Evolutionary conservation across 2,888 invertebrate species (phyloP), one percentile per base, ranked within the genome.

Genomic region (Azorinus chamasolen): DNA sequence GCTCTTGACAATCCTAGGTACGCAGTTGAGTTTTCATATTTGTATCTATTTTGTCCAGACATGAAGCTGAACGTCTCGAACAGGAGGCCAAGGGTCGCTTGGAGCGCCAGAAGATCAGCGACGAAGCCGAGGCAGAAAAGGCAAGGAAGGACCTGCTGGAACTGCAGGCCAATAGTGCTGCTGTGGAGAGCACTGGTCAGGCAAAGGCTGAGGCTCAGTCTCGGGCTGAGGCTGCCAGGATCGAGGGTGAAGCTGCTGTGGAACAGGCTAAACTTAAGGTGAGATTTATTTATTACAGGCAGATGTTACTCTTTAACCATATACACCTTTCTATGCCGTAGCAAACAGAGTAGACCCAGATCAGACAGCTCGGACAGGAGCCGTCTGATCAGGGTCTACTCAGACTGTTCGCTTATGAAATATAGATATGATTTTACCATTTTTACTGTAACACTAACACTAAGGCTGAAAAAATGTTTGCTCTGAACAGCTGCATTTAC

Each of bases 121-220:
- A 94, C 79, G 94, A 94, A 78, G 94, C 94, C 0, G 93, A 93
- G 83, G 94, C 94, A n/a, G 94, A 94, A 87, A 91, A 90, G 62
- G 82, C 93, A 0, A 87, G 93, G 2, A 93, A 91, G 70, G 91
- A 92, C 39, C 88, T 94, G 73, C 87, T 94, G 66, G 93, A 93
- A 82, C 84, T 94, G 64, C 93, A 94, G 89, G 93, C 93, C 2
- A 87, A 91, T 81, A 93, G 93, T 74, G 93, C 94, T 12, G 94
- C 93, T 51, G 94, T 94, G 10, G 94, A 94, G 87, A 93, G 93
- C 79, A 93, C 93, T 45, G 94, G 94, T 22, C 94, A 94, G 86
- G 94, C 94, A 16, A 94, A 93, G 87, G 94, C 94, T 14, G 94
- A 94, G 90, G 94, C 94, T 10, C 92, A 93, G 85, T 92, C 92